phyloP scores from a whole-genome alignment of 2,797 vertebrate species.

The Agapornis canus region DNA sequence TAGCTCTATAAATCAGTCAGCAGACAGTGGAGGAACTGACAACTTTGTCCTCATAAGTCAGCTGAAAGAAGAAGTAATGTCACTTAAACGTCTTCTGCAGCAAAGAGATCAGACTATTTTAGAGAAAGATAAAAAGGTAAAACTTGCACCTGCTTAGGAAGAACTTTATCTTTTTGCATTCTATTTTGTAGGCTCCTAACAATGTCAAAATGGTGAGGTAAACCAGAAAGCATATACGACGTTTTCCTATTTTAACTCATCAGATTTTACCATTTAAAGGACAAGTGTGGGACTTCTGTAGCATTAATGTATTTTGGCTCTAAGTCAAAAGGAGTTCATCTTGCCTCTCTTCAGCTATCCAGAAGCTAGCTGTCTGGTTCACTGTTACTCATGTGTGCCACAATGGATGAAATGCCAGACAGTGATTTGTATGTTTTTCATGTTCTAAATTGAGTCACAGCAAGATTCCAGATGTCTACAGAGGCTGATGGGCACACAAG shows the following conservation, averaged over 20 bases:
- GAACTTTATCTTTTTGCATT: neutral
- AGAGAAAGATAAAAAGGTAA: conserved; percentile 97
- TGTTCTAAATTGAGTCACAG: neutral
- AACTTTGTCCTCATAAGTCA: conserved; percentile 99
- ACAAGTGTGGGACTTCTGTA: neutral
- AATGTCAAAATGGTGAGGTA: neutral
- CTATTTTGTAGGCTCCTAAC: neutral
- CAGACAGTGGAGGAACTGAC: conserved; percentile 98
- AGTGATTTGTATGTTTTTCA: neutral
- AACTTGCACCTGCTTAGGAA: neutral
- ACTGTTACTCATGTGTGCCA: neutral
- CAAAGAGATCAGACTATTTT: conserved; percentile 98
- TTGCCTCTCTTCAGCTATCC: neutral
- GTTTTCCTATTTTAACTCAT: neutral
- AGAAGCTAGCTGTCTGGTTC: neutral
- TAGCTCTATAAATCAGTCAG: conserved; percentile 98
- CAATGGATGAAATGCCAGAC: neutral
- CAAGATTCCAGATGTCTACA: neutral
- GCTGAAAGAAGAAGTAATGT: conserved; percentile 99
- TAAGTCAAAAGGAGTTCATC: neutral
- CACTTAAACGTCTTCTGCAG: conserved; percentile 95
- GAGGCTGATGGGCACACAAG: neutral
- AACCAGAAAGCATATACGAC: neutral
- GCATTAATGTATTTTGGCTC: neutral
- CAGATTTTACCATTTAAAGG: neutral